Conservation (phyloP, 2,797 vertebrate genomes). For the Atherinosoma microstoma region DNA sequence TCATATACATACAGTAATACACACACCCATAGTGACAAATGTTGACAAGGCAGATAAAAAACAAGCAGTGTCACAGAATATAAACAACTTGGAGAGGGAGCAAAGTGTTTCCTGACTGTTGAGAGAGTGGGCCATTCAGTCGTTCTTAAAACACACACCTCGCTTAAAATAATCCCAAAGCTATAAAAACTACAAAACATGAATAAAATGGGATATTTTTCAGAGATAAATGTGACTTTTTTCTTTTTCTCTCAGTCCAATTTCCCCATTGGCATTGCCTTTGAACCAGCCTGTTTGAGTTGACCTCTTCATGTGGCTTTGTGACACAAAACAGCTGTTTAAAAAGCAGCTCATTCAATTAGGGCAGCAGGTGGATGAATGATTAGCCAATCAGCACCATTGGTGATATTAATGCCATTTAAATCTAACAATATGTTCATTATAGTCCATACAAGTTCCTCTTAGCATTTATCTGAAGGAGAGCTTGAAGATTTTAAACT, state of each 20-base stretch:
- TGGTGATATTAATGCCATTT: background rate
- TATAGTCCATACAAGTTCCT: background rate
- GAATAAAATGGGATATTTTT: background rate
- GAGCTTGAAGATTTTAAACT: background rate
- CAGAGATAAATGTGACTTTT: background rate
- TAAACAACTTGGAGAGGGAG: conserved; percentile 36
- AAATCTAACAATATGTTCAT: background rate
- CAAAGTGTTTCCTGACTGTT: conserved; percentile 9
- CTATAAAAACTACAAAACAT: background rate
- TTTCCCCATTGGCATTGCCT: background rate
- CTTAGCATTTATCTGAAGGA: background rate
- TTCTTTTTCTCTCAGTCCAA: background rate
- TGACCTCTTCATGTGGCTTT: background rate
- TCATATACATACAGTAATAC: conserved; percentile 34
- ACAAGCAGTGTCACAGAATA: conserved; percentile 39
- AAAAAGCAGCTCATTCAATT: background rate
- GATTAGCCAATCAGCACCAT: background rate
- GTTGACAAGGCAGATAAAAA: conserved; percentile 65
- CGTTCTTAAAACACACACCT: background rate
- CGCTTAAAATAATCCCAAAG: background rate
- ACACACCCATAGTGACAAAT: conserved; percentile 49
- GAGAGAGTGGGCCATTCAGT: background rate
- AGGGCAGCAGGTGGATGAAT: background rate
- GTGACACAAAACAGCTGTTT: background rate
- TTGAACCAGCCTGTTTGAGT: background rate